phyloP scores from a whole-genome alignment of 2,113 vertebrate species.

The Zosterops hypoxanthus region DNA sequence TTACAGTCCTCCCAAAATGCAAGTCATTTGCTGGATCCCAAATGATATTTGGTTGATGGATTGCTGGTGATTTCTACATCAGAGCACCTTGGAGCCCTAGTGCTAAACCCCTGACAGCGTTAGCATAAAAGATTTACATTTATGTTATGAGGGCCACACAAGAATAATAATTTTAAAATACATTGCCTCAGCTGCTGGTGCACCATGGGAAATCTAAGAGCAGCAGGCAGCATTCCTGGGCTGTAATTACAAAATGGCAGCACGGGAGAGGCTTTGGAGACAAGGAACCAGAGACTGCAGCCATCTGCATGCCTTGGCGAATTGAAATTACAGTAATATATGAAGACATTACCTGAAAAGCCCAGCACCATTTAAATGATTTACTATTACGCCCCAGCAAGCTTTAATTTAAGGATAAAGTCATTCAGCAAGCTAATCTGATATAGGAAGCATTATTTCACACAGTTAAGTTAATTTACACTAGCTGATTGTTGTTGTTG shows the following conservation, averaged over 20 bases:
- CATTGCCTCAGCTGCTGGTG: slow-evolving; percentile 77
- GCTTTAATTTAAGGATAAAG: slow-evolving; percentile 89
- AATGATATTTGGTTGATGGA: slow-evolving; percentile 75
- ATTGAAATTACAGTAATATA: slow-evolving; percentile 85
- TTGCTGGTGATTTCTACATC: slow-evolving; percentile 77
- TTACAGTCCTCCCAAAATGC: slow-evolving; percentile 63
- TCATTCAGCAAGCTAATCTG: slow-evolving; percentile 84
- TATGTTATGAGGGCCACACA: slow-evolving; percentile 83
- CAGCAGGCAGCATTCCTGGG: slow-evolving; percentile 69
- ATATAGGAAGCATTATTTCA: slow-evolving; percentile 82
- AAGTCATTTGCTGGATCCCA: slow-evolving; percentile 72
- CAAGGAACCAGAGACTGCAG: slow-evolving; percentile 74
- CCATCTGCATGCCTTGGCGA: slow-evolving; percentile 82
- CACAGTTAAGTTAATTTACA: slow-evolving; percentile 87
- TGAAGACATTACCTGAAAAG: slow-evolving; percentile 87
- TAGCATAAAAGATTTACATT: slow-evolving; percentile 87
- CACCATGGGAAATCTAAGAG: slow-evolving; percentile 80
- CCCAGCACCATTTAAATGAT: slow-evolving; percentile 82
- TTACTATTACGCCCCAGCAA: slow-evolving; percentile 82
- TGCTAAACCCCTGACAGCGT: slow-evolving; percentile 80
- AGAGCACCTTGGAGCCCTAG: slow-evolving; percentile 79
- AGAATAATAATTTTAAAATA: slow-evolving; percentile 84
- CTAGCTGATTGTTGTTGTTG: slow-evolving; percentile 83
- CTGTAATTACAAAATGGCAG: slow-evolving; percentile 85
- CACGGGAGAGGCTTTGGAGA: slow-evolving; percentile 72